Percentiles rank a stretch among this genome's conserved stretches.
Conservation (phyloP, 2,888 invertebrate species). For the Harmothoe impar region DNA sequence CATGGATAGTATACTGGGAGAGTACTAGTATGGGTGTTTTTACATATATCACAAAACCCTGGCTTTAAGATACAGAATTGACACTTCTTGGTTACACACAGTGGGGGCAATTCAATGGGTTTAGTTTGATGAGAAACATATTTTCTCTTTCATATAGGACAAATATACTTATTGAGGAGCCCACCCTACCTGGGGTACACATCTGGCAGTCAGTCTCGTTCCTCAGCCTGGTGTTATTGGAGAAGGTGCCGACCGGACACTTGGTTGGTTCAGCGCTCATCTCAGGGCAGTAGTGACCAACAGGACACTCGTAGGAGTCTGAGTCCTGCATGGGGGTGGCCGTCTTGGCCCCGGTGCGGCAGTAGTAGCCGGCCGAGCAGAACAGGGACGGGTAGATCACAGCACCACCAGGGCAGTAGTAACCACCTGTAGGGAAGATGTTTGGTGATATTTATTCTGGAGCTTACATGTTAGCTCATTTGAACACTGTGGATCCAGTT, state of each 20-base stretch:
- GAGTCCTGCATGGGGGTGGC: conserved; percentile 76
- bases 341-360: conserved; percentile 76
- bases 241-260: conserved; percentile 76
- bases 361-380: conserved; percentile 80
- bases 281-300: conserved; percentile 79
- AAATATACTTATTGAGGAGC: background rate
- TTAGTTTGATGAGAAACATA: too few species aligned
- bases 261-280: conserved; percentile 75
- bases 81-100: too few species aligned
- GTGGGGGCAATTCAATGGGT: too few species aligned
- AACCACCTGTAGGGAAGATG: conserved; percentile 72
- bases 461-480: background rate
- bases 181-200: conserved; percentile 75
- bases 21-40: too few species aligned
- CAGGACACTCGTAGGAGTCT: conserved; percentile 79
- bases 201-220: conserved; percentile 78
- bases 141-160: too few species aligned
- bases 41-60: too few species aligned
- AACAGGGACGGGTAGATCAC: conserved; percentile 75
- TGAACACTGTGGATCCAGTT: too few species aligned
- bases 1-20: too few species aligned
- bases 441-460: background rate
- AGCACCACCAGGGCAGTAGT: conserved; percentile 74
- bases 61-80: too few species aligned
- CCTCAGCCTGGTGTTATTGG: conserved; percentile 77